Evolutionary conservation across 2,888 invertebrate genomes (phyloP), one percentile per base, ranked within the genome.

Genomic region (Sipha maydis): DNA sequence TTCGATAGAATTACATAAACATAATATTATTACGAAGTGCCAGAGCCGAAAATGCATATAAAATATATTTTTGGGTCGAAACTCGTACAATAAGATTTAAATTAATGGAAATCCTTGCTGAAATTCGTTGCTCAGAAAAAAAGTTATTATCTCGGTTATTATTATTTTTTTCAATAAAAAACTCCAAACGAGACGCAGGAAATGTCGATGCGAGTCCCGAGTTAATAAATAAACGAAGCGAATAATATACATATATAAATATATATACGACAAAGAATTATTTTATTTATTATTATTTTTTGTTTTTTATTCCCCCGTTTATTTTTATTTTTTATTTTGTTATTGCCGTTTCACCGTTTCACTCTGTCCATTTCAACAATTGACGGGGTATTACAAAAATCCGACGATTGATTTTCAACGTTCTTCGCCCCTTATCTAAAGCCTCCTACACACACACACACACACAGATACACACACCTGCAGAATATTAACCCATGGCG

Each of bases 321-420:
- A 79, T 61, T n/a, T 61, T 61, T 67, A n/a, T 79, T 31, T 17
- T 28, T 28, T 80, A 34, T 67, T 34, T 48, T 48, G 48, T 48
- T 48, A 48, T 48, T 48, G 48, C 48, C 14, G 14, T 48, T 48
- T 14, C 48, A 11, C 48, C 48, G 48, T 48, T 48, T 69, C 73
- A 54, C 34, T 76, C 41, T 21, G 41, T 48, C 76, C 76, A 28
- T 76, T 84, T 84, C 61, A 76, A 75, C 84, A 41, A 85, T 38
- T 67, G 76, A 25, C 61, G 14, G 48, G 71, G 31, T 28, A 78
- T 79, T 31, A 76, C 41, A n/a, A 73, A 56, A 86, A 79, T 71
- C 79, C 86, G 73, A 80, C 86, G 86, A 86, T 86, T 86, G 86
- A 80, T 86, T 86, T 86, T 79, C 86, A 73, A 41, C 85, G 56